phyloP scores from a whole-genome alignment of 1,140 invertebrate genomes.

The Homalodisca vitripennis region DNA sequence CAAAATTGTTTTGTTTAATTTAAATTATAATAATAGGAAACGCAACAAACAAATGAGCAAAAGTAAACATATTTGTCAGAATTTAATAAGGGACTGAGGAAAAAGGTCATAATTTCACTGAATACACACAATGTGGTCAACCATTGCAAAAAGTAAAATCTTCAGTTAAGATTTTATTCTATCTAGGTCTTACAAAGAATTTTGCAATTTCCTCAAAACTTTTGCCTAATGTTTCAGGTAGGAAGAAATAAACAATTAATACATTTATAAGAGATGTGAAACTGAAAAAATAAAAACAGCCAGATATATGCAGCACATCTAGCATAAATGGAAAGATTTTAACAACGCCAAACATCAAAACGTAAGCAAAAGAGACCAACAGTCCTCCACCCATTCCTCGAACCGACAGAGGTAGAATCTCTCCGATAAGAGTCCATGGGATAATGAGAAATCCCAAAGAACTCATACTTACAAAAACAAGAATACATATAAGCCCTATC shows the following conservation, averaged over 20 bases:
- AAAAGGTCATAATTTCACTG: too few relatives aligned
- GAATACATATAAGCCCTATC: constrained; percentile 46
- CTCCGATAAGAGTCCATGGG: constrained; percentile 62
- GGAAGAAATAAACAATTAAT: constrained; percentile 57
- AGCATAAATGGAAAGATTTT: constrained; percentile 60
- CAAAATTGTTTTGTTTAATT: too few relatives aligned
- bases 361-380: constrained; percentile 59
- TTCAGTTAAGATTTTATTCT: too few relatives aligned
- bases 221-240: constrained; percentile 75
- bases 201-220: constrained; percentile 57
- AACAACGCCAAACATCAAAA: constrained; percentile 62
- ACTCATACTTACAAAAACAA: constrained; percentile 55
- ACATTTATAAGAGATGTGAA: constrained; percentile 56
- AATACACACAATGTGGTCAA: too few relatives aligned
- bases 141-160: too few relatives aligned
- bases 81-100: too few relatives aligned
- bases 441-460: constrained; percentile 57
- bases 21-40: too few relatives aligned
- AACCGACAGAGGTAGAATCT: constrained; percentile 48
- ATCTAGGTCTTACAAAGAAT: constrained; percentile 43
- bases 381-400: constrained; percentile 55
- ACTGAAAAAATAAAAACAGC: constrained; percentile 62
- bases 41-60: too few relatives aligned
- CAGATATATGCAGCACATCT: constrained; percentile 51
- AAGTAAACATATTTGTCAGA: too few relatives aligned